phyloP scores from a whole-genome alignment of 2,113 vertebrate genomes.

The Scophthalmus maximus region DNA sequence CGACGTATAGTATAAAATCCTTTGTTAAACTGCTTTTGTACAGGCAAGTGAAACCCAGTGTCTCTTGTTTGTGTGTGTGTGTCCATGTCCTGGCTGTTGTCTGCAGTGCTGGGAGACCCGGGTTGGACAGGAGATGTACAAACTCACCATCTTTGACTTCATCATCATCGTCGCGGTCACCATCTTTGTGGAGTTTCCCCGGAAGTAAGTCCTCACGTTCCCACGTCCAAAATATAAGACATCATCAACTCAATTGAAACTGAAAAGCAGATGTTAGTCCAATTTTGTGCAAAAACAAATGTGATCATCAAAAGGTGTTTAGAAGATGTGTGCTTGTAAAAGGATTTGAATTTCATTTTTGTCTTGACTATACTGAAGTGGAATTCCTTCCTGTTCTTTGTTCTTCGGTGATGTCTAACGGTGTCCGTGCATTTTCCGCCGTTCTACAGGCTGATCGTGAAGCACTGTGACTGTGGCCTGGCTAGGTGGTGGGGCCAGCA shows the following conservation, averaged over 20 bases:
- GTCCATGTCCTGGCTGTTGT: neutral
- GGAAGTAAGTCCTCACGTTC: constrained; percentile 86
- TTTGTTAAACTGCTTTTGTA: neutral
- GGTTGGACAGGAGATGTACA: constrained; percentile 98
- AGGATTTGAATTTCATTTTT: no score
- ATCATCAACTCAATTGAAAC: no score
- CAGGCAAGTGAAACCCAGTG: neutral
- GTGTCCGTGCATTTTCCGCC: neutral
- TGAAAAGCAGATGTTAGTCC: neutral
- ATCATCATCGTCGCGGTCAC: constrained; percentile 88
- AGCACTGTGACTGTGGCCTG: constrained; percentile 83
- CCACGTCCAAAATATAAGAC: neutral
- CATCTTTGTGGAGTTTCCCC: constrained; percentile 91
- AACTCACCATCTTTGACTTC: constrained; percentile 96
- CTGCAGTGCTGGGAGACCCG: constrained; percentile 95
- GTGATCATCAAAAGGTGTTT: neutral
- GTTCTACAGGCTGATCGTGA: constrained; percentile 87
- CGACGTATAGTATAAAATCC: neutral
- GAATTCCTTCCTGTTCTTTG: neutral
- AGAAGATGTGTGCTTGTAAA: no score
- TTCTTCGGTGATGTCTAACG: neutral
- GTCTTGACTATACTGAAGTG: neutral
- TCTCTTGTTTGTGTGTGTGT: neutral
- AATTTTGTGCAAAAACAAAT: neutral
- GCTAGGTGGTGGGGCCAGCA: constrained; percentile 88